phyloP scores from a whole-genome alignment of 1,140 invertebrate genomes.

The Pogonus chalceus region DNA sequence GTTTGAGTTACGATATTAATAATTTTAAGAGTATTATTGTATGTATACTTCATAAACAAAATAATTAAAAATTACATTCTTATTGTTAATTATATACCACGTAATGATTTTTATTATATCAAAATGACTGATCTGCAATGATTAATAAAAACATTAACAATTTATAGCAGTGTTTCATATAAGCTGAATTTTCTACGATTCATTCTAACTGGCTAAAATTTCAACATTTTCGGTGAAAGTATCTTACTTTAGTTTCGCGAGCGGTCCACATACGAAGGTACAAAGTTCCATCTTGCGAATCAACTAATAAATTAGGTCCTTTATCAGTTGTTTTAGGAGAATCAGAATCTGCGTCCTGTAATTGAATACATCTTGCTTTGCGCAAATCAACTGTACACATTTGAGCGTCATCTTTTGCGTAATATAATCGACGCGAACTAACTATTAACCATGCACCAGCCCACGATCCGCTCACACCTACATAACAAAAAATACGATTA shows the following conservation, averaged over 20 bases:
- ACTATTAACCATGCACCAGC: slow-evolving; percentile 67
- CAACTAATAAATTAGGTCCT: slow-evolving; percentile 53
- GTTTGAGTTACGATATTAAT: too few relatives aligned
- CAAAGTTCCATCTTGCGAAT: slow-evolving; percentile 48
- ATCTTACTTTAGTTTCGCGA: slow-evolving; percentile 46
- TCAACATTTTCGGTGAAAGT: background rate
- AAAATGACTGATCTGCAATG: too few relatives aligned
- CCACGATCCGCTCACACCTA: slow-evolving; percentile 60
- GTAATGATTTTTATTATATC: too few relatives aligned
- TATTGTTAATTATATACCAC: too few relatives aligned
- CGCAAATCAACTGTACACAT: slow-evolving; percentile 61
- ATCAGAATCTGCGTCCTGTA: slow-evolving; percentile 39
- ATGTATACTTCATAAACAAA: too few relatives aligned
- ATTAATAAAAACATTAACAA: slow-evolving; percentile 12
- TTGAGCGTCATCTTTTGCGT: slow-evolving; percentile 44
- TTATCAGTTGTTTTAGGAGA: slow-evolving; percentile 43
- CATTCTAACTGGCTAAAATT: background rate
- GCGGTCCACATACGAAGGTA: slow-evolving; percentile 61
- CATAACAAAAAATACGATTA: too few relatives aligned
- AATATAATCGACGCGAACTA: slow-evolving; percentile 56
- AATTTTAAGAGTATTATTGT: too few relatives aligned
- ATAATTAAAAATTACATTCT: too few relatives aligned
- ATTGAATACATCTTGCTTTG: slow-evolving; percentile 70
- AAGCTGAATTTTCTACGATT: background rate
- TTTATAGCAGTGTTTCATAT: background rate